Evolutionary conservation across 2,888 invertebrate genomes (phyloP).

Genomic region (Tromatobia lineatoria): DNA sequence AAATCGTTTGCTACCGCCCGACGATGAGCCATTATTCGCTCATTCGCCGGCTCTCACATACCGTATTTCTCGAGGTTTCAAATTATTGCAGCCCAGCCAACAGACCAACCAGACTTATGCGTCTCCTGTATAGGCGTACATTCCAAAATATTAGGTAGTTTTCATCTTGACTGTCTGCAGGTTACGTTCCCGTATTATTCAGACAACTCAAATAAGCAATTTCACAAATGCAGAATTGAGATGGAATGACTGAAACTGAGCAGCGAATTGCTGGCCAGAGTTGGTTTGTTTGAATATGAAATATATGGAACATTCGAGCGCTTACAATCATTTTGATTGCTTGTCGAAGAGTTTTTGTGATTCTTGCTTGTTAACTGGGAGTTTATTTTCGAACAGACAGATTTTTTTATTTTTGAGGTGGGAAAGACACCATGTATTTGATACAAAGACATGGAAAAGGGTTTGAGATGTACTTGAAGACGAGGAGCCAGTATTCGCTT

Average conservation of each 20-base stretch:
- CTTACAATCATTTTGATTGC: too few species aligned
- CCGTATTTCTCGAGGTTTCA: constrained; percentile 42
- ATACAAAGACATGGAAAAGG: not conserved
- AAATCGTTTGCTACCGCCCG: constrained; percentile 63
- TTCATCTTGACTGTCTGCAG: not conserved
- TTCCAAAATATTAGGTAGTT: not conserved
- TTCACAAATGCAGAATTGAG: not conserved
- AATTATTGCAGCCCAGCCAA: constrained; percentile 43
- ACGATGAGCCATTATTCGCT: constrained; percentile 21
- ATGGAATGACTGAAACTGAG: too few species aligned
- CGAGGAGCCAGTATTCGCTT: constrained; percentile 21
- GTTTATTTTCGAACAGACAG: too few species aligned
- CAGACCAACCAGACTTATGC: not conserved
- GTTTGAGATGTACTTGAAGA: not conserved
- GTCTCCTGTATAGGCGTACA: not conserved
- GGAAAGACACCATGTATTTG: not conserved
- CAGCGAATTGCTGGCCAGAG: too few species aligned
- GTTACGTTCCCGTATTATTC: not conserved
- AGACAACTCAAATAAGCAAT: not conserved
- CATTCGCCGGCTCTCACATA: constrained; percentile 14
- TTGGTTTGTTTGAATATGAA: too few species aligned
- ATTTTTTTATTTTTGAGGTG: too few species aligned
- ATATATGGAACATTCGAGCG: too few species aligned
- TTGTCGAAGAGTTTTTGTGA: too few species aligned
- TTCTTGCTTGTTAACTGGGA: too few species aligned